Evolutionary conservation across 2,888 invertebrate genomes (phyloP).

Genomic region (Suillia variegata): DNA sequence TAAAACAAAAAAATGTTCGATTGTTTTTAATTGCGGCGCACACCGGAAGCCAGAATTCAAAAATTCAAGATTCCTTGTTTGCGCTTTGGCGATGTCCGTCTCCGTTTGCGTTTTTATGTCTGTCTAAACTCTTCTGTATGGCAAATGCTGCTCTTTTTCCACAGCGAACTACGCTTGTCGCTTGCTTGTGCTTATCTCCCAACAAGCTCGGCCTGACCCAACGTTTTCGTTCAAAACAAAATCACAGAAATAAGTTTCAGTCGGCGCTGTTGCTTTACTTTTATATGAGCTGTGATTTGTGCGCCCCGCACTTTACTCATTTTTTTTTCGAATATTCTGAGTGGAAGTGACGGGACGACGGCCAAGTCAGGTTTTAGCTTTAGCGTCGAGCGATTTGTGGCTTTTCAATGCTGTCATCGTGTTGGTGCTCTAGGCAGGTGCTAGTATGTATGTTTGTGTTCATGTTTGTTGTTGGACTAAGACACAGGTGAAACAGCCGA

Average conservation of each 20-base stretch:
- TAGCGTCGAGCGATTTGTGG: neutral
- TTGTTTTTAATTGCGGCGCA: no score
- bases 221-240: constrained; percentile 58
- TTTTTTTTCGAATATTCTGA: constrained; percentile 37
- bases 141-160: no score
- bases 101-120: neutral
- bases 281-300: constrained; percentile 49
- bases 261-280: constrained; percentile 57
- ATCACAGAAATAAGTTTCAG: constrained; percentile 61
- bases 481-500: no score
- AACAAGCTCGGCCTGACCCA: constrained; percentile 30
- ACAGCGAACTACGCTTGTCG: no score
- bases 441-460: no score
- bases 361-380: neutral
- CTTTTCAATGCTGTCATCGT: no score
- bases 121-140: no score
- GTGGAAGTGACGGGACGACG: constrained; percentile 25
- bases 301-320: constrained; percentile 32
- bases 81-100: neutral
- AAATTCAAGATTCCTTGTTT: neutral
- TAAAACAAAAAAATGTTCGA: no score
- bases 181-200: neutral
- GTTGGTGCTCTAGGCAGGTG: no score
- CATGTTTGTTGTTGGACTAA: no score
- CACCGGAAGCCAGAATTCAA: neutral